Evolutionary conservation across 2,113 vertebrate genomes (phyloP).

Genomic region (Nestor notabilis): DNA sequence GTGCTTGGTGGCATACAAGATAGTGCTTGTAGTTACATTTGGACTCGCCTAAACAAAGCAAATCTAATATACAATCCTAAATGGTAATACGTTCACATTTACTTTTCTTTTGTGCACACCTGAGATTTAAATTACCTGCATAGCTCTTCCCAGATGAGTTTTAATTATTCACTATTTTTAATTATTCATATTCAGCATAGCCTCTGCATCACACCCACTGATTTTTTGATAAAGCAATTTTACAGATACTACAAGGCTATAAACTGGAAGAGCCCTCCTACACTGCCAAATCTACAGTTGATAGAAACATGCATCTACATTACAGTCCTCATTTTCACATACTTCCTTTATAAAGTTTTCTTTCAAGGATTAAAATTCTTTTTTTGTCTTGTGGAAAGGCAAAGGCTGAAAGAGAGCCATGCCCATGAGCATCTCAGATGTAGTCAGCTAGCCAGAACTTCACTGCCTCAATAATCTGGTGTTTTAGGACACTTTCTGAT

Average conservation of each 20-base stretch:
- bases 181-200: neutral
- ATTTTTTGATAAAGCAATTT: neutral
- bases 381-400: neutral
- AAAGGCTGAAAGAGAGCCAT: neutral
- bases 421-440: neutral
- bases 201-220: neutral
- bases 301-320: neutral
- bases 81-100: neutral
- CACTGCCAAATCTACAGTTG: neutral
- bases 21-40: neutral
- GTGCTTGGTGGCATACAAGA: neutral
- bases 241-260: neutral
- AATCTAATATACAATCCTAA: neutral
- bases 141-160: neutral
- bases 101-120: neutral
- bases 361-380: neutral
- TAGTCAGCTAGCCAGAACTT: neutral
- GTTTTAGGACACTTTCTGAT: neutral
- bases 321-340: neutral
- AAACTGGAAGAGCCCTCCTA: neutral
- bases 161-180: constrained; percentile 21
- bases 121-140: neutral
- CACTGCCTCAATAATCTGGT: neutral
- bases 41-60: neutral
- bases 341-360: neutral